A percentile compares a stretch with the other conserved stretches of the same genome.
Conservation (phyloP, 2,888 invertebrate genomes). For the Pocota personata region DNA sequence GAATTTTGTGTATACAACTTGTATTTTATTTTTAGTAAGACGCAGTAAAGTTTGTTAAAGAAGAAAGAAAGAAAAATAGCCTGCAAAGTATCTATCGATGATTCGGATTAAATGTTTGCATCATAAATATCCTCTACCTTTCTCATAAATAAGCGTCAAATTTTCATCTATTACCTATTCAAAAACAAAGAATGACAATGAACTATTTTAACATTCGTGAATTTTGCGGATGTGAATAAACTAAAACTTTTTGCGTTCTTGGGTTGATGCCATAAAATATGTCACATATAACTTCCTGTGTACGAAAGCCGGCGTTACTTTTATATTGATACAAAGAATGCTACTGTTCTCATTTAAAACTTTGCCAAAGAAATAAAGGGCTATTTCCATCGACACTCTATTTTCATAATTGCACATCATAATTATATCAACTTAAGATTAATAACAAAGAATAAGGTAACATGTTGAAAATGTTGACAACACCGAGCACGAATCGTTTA, state of each 20-base stretch:
- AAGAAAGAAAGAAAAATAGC: neutral
- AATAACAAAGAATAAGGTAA: neutral
- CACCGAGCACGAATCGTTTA: slow-evolving; percentile 75
- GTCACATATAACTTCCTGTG: neutral
- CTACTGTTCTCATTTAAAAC: neutral
- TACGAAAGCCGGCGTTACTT: slow-evolving; percentile 1
- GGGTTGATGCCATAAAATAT: slow-evolving; percentile 12
- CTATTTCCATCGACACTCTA: neutral
- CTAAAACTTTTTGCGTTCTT: slow-evolving; percentile 3
- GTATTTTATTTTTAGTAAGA: neutral
- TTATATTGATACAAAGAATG: neutral
- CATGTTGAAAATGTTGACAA: slow-evolving; percentile 75
- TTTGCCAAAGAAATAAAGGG: neutral
- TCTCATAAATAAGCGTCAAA: neutral
- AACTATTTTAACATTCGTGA: neutral
- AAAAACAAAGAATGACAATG: neutral
- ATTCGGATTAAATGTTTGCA: neutral
- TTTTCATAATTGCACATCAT: neutral
- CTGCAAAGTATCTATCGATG: neutral
- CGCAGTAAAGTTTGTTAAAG: neutral
- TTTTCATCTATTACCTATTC: neutral
- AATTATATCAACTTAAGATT: neutral
- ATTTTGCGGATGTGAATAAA: slow-evolving; percentile 1
- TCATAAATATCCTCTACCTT: neutral
- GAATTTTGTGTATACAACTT: neutral